These are phyloP conservation scores for Ailuropoda melanoleuca DNA, from an alignment of 2,113 vertebrate species.

Conservation along the genomic window DNA sequence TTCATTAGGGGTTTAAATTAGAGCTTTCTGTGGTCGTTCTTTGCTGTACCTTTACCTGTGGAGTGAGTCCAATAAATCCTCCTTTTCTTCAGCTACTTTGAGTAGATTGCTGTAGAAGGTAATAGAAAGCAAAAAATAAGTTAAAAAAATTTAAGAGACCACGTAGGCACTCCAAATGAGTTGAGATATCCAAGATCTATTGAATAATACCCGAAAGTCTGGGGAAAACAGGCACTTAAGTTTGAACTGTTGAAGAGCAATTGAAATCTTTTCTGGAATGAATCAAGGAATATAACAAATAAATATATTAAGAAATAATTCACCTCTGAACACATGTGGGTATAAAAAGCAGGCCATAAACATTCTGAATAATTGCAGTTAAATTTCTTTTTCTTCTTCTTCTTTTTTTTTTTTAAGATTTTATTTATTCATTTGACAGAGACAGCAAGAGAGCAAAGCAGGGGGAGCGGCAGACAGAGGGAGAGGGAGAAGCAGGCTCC, in stretches of 20 bases:
- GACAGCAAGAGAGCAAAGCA: too few relatives aligned
- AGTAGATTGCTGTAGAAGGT: not conserved
- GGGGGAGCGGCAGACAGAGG: too few relatives aligned
- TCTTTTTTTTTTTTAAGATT: too few relatives aligned
- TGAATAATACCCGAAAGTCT: not conserved
- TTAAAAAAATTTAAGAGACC: not conserved
- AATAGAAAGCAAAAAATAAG: slow-evolving; percentile 7
- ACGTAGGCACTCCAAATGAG: not conserved
- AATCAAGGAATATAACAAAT: not conserved
- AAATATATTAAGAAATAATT: slow-evolving; percentile 10
- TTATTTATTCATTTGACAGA: too few relatives aligned
- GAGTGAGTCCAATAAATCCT: slow-evolving; percentile 35
- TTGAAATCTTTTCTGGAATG: not conserved
- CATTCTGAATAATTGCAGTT: slow-evolving; percentile 10
- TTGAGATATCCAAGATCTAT: not conserved
- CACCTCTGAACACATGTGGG: slow-evolving; percentile 8
- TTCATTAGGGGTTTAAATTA: not conserved
- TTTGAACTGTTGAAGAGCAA: not conserved
- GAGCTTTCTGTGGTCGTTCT: not conserved
- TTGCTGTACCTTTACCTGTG: not conserved
- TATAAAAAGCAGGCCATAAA: not conserved
- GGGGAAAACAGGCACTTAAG: not conserved
- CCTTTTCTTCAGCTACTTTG: not conserved
- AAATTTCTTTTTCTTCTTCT: not conserved
- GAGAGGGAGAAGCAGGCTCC: too few relatives aligned